Evolutionary conservation across 2,113 vertebrate species (phyloP).

Genomic region (Chloropsis cyanopogon): DNA sequence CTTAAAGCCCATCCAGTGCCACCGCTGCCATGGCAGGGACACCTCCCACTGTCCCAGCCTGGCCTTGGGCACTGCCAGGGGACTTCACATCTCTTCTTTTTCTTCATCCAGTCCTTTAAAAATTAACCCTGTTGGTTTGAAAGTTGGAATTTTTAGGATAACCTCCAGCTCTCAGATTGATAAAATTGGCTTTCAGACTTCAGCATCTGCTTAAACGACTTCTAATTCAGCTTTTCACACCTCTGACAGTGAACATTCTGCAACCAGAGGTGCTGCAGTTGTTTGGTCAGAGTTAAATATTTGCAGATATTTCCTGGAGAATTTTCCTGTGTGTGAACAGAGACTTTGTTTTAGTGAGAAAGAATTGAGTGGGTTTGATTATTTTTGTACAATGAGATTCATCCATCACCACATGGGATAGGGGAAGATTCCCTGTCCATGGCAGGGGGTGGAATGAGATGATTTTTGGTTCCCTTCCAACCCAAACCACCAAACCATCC

Average conservation of each 20-base stretch:
- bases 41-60: background rate
- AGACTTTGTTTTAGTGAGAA: background rate
- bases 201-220: background rate
- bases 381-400: background rate
- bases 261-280: background rate
- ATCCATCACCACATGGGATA: background rate
- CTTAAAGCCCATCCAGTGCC: background rate
- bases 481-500: background rate
- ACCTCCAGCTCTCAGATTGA: background rate
- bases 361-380: background rate
- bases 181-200: background rate
- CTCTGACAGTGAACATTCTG: background rate
- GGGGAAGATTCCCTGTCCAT: background rate
- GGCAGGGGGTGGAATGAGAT: background rate
- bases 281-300: background rate
- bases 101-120: background rate
- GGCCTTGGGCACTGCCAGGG: background rate
- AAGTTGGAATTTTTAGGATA: background rate
- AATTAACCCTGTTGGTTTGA: background rate
- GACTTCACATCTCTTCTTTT: background rate
- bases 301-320: background rate
- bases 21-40: background rate
- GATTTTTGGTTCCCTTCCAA: background rate
- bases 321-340: background rate
- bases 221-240: background rate